A percentile compares a stretch with the other conserved stretches of the same genome.
Evolutionary conservation across 2,113 vertebrate species (phyloP).

Genomic region (Poeciliopsis turrubarensis): DNA sequence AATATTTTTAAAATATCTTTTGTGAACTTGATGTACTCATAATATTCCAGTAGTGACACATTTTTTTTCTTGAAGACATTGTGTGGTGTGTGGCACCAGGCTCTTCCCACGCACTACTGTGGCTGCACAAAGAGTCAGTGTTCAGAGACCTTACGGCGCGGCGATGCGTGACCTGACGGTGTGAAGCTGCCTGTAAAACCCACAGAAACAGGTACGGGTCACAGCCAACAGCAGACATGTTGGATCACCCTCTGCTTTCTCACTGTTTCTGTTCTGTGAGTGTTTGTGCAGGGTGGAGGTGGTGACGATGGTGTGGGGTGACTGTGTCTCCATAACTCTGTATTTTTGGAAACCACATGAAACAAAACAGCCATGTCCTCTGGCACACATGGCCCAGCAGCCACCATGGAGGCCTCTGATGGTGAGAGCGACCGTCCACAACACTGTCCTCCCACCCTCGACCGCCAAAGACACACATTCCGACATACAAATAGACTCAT

Average conservation of each 20-base stretch:
- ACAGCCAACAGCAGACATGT: conserved; percentile 63
- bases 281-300: conserved; percentile 45
- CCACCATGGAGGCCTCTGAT: conserved; percentile 27
- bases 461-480: not conserved
- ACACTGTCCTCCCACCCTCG: conserved; percentile 6
- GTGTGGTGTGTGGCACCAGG: conserved; percentile 27
- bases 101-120: conserved; percentile 58
- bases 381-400: conserved; percentile 40
- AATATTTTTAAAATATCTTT: not conserved
- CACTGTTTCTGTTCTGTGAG: conserved; percentile 43
- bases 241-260: conserved; percentile 64
- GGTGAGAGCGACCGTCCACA: conserved; percentile 32
- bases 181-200: conserved; percentile 76
- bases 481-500: conserved; percentile 8
- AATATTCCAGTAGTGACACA: conserved; percentile 31
- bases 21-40: not conserved
- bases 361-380: conserved; percentile 45
- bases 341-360: conserved; percentile 71
- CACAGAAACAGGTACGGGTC: conserved; percentile 76
- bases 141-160: conserved; percentile 63
- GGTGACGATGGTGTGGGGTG: conserved; percentile 10
- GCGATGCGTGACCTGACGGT: conserved; percentile 62
- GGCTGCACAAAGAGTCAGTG: conserved; percentile 73
- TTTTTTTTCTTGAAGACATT: conserved; percentile 17
- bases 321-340: conserved; percentile 40